Evolutionary conservation across 2,888 invertebrate species (phyloP), one percentile per base, ranked within the genome.

Genomic region (Syrista parreyssii): DNA sequence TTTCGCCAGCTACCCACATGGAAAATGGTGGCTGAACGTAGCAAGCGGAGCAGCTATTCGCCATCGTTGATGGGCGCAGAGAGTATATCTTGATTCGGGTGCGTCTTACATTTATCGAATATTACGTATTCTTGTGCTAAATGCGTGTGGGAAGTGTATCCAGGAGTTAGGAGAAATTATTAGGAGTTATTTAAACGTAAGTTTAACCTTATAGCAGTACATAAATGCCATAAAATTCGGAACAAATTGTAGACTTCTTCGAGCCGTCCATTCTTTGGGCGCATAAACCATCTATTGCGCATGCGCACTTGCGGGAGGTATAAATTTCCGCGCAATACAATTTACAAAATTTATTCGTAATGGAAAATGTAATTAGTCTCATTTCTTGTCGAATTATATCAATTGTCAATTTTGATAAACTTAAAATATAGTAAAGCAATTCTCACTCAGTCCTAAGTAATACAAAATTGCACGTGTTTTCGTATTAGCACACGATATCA

Each of bases 21-120:
- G 89, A 89, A 89, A 89, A 89, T 89, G 89, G 89, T 87, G 88
- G 85, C 84, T 81, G 82, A 86, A 82, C 83, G 81, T 80, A 86
- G 84, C 83, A 82, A 87, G 82, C 86, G 80, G 85, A 85, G 86
- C 86, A 88, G 86, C 85, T 85, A 89, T 86, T 89, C 89, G 88
- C 89, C 88, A 89, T 89, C 87, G 89, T 89, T 87, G 87, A 88
- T 87, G 85, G 86, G 80, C 81, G 84, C 83, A 84, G 80, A 84
- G 83, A 81, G 84, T 82, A 78, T 78, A 78, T 84, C 78, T 78
- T 81, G 82, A 86, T 75, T 79, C 82, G 84, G 84, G 81, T 79
- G 85, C 77, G 83, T 78, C 82, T 75, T 40, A 78, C 79, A 82
- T 85, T 75, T 34, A 73, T 74, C 75, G 55, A 78, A 73, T 82